Percentiles rank a stretch among this genome's conserved stretches.
Evolutionary conservation across 2,113 vertebrate genomes (phyloP).

Genomic region (Trogon melanurus): DNA sequence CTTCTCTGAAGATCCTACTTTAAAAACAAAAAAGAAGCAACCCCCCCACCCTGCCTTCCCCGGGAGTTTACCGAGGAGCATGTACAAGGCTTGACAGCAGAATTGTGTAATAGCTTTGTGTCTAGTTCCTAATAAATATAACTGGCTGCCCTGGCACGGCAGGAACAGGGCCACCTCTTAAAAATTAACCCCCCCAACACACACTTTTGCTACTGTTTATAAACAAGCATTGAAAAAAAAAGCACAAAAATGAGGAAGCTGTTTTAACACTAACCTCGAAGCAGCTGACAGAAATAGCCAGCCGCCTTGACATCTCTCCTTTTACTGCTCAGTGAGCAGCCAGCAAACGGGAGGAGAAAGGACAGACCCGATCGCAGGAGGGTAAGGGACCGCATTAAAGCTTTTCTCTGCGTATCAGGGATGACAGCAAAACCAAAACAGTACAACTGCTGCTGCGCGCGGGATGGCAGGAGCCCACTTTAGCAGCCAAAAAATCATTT

Average conservation of each 20-base stretch:
- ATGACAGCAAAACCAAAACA: constrained; percentile 58
- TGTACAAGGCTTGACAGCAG: background rate
- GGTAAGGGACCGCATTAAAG: constrained; percentile 17
- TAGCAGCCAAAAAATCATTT: constrained; percentile 69
- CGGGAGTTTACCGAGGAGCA: background rate
- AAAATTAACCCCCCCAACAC: constrained; percentile 9
- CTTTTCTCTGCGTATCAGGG: background rate
- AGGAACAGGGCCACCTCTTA: constrained; percentile 44
- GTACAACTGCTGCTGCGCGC: constrained; percentile 45
- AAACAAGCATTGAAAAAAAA: constrained; percentile 51
- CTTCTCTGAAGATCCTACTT: background rate
- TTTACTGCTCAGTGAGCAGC: constrained; percentile 50
- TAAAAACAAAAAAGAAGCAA: background rate
- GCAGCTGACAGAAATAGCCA: constrained; percentile 33
- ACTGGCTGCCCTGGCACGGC: constrained; percentile 34
- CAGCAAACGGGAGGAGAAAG: constrained; percentile 38
- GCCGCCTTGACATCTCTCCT: constrained; percentile 12
- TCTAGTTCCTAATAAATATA: constrained; percentile 24
- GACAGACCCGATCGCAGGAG: constrained; percentile 34
- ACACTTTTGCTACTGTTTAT: constrained; percentile 49
- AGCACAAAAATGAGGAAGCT: constrained; percentile 31
- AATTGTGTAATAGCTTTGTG: constrained; percentile 1
- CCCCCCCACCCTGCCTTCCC: background rate
- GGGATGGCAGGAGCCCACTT: constrained; percentile 64
- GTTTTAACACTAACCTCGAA: constrained; percentile 54